Evolutionary conservation across 2,888 invertebrate genomes (phyloP), one percentile per base, ranked within the genome.

Genomic region (Thumatha senex): DNA sequence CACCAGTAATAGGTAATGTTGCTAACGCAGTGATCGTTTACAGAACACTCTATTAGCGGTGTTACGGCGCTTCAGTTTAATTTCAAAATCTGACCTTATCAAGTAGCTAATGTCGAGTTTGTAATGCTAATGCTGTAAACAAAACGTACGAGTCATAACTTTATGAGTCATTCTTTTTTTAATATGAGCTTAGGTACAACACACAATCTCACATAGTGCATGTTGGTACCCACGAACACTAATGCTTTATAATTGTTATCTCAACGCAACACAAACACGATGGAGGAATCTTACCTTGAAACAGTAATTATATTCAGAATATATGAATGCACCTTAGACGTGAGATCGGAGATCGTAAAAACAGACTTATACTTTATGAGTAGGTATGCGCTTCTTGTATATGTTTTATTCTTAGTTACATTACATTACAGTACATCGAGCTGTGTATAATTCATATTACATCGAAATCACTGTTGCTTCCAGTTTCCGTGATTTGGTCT

Each of bases 81-180:
- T 63, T 67, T 65, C 57, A 65, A 63, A 68, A 54, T 49, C 49
- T 49, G 40, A 59, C 60, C 56, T 51, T 61, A 59, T 54, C 8
- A 31, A 11, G 35, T 44, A 44, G 43, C n/a, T 34, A 56, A 40
- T 49, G 47, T 56, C 55, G 60, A 54, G 55, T 50, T 31, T 55
- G 54, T 54, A 24, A 46, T 57, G 62, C 58, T 54, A 24, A 46
- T 57, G 62, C 58, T 63, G 66, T 63, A 70, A 69, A 67, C 64
- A 64, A 67, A 63, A 55, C 38, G 42, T 45, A 56, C 65, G 67
- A 63, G 41, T 63, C 66, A 67, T 48, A 43, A 13, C 40, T 42
- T 24, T 24, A 35, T 44, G 44, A 44, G 24, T 47, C 58, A 58
- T 61, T 55, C 55, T 52, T 61, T 4, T 61, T 55, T 59, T 53